These are phyloP conservation scores for Sus scrofa DNA, from an alignment of 2,113 vertebrate genomes.

Conservation along the genomic window T2T-Sscrofa CM000828.6:73390001-73390500, in stretches of 20 bases:
- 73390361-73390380: slow-evolving; percentile 6
- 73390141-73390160: neutral
- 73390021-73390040: neutral
- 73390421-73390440: slow-evolving; percentile 67
- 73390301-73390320: neutral
- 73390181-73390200: neutral
- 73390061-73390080: neutral
- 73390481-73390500: neutral
- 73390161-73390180: neutral
- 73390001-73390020: neutral
- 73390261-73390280: neutral
- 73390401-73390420: neutral
- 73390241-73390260: neutral
- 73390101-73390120: neutral
- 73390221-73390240: neutral
- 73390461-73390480: neutral
- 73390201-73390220: slow-evolving; percentile 6
- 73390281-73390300: neutral
- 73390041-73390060: neutral
- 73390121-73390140: neutral
- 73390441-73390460: slow-evolving; percentile 37
- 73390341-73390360: neutral
- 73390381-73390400: neutral
- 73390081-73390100: neutral
- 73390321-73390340: neutral